These are phyloP conservation scores for Rhaphigaster nebulosa DNA, from an alignment of 2,888 invertebrate genomes.

Conservation along the genomic window DNA sequence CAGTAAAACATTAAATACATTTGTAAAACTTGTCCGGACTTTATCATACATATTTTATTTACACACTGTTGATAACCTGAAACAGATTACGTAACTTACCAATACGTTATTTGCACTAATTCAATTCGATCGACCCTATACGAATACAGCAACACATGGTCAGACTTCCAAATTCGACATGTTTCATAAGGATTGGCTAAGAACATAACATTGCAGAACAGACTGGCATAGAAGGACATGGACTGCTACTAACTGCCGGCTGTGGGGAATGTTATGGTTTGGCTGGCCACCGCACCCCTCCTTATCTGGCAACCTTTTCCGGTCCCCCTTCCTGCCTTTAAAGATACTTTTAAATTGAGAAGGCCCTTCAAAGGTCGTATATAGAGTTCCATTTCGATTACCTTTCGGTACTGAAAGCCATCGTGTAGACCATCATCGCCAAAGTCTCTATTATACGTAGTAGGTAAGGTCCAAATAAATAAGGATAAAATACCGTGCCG, in stretches of 20 bases:
- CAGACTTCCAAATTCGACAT: not conserved
- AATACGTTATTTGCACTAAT: not conserved
- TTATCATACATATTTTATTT: too few relatives aligned
- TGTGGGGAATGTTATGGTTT: not conserved
- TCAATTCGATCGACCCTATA: not conserved
- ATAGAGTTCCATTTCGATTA: conserved; percentile 1
- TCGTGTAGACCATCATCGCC: not conserved
- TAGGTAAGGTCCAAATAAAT: not conserved
- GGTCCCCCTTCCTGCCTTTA: conserved; percentile 18
- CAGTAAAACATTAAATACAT: too few relatives aligned
- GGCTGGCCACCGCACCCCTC: conserved; percentile 6
- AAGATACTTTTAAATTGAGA: conserved; percentile 35
- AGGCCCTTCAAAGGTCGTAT: conserved; percentile 11
- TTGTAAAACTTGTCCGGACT: too few relatives aligned
- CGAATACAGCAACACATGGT: not conserved
- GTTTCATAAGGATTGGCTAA: not conserved
- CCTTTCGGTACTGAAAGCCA: not conserved
- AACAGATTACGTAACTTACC: not conserved
- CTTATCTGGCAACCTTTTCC: conserved; percentile 1
- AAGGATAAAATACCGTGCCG: not conserved
- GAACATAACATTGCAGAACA: not conserved
- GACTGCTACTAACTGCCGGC: not conserved
- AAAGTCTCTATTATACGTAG: not conserved
- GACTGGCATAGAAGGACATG: not conserved
- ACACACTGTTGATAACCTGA: too few relatives aligned